Base-by-base conservation (phyloP, 2,797 vertebrate genomes). In the Siniperca scherzeri region DNA sequence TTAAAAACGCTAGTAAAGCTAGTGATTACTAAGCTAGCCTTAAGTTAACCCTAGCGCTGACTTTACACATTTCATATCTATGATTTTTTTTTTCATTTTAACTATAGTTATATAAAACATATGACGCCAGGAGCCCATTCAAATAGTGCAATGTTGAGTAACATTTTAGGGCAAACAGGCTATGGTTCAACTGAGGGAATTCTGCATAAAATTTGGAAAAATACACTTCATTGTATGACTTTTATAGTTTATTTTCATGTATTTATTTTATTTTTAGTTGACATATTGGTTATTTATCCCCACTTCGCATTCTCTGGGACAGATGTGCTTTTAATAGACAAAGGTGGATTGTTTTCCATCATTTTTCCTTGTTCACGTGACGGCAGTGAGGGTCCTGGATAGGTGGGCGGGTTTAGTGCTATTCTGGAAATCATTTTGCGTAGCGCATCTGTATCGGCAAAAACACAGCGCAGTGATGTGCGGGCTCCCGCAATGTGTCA, bases 371-470 rank as follows among this genome's bases (percentile, higher is more conserved):
- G 61, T 11, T 50, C 74, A 76, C 66, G n/a, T 74, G 55, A 74
- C 38, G 10, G 42, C 52, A 56, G 74, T 9, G 2, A 33, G 52
- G 48, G 13, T 4, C 10, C 14, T 1, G 70, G 53, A 38, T 4
- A 46, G 46, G 36, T 89, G 90, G 95, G 94, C 90, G 95, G 92
- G 88, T 53, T 80, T 88, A 87, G 81, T 50, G 89, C 57, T 79
- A 84, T 93, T 90, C 93, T 86, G 80, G 93, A 93, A 92, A 81
- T 69, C 40, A 44, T 55, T 85, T 82, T 91, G 71, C 91, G 90
- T 72, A 84, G 90, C 91, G 93, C 95, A 95, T 95, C 95, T 95
- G 94, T 87, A 88, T 86, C 76, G 38, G n/a, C 21, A 21, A 33
- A 69, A 78, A 52, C 55, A 38, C 74, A 27, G 6, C 60, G 71